Evolutionary conservation across 2,888 invertebrate genomes (phyloP).

Genomic region (Agelastica alni): DNA sequence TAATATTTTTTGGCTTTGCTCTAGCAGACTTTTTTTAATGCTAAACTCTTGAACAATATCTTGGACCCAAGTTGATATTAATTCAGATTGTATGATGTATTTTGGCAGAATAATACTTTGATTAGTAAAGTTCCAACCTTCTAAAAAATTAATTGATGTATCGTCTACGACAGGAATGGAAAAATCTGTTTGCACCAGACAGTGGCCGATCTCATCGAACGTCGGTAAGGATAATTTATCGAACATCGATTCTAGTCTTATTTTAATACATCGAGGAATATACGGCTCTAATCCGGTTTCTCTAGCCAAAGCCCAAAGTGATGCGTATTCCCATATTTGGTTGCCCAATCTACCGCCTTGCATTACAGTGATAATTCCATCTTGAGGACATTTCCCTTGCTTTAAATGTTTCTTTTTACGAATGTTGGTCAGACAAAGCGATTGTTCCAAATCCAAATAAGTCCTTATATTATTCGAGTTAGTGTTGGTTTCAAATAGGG

Average conservation of each 20-base stretch:
- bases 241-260: conserved; percentile 61
- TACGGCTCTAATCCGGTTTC: conserved; percentile 58
- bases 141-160: conserved; percentile 48
- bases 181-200: conserved; percentile 57
- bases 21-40: conserved; percentile 58
- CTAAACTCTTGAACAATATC: conserved; percentile 63
- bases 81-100: conserved; percentile 60
- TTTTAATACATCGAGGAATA: conserved; percentile 58
- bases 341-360: conserved; percentile 55
- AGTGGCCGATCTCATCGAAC: conserved; percentile 61
- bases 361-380: conserved; percentile 58
- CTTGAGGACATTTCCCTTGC: conserved; percentile 53
- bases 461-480: conserved; percentile 56
- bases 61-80: conserved; percentile 62
- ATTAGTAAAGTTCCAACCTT: conserved; percentile 62
- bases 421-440: conserved; percentile 59
- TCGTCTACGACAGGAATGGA: conserved; percentile 47
- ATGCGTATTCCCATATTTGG: conserved; percentile 61
- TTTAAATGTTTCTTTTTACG: conserved; percentile 53
- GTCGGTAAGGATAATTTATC: conserved; percentile 61
- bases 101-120: conserved; percentile 63
- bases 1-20: conserved; percentile 54
- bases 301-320: conserved; percentile 58
- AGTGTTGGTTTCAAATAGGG: conserved; percentile 58
- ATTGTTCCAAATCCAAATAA: conserved; percentile 61